Evolutionary conservation across 2,888 invertebrate genomes (phyloP).

Genomic region (Dolichomitus sp.): DNA sequence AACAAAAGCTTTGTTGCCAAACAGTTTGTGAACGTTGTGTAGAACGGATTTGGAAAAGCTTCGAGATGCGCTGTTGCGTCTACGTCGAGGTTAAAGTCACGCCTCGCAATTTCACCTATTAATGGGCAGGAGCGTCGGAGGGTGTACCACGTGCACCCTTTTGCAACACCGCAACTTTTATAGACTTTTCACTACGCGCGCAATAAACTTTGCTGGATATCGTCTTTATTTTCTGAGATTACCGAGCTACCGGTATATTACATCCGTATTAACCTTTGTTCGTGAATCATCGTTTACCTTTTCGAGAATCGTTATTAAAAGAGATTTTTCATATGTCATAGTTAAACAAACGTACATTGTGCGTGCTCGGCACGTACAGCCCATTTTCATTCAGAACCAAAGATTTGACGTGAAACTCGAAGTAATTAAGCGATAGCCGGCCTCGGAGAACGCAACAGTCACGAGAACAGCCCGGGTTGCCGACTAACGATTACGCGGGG

Average conservation of each 20-base stretch:
- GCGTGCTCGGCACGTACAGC: neutral
- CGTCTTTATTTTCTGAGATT: constrained; percentile 20
- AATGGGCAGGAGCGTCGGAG: constrained; percentile 56
- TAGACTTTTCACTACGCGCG: constrained; percentile 17
- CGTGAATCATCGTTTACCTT: neutral
- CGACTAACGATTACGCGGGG: constrained; percentile 52
- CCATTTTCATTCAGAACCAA: constrained; percentile 2
- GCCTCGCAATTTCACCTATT: constrained; percentile 69
- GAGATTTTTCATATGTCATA: neutral
- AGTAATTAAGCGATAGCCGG: constrained; percentile 36
- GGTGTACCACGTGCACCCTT: constrained; percentile 41
- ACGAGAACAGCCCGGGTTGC: constrained; percentile 30
- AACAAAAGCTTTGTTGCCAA: neutral
- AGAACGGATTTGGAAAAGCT: neutral
- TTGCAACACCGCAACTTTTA: constrained; percentile 2
- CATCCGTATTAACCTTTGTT: neutral
- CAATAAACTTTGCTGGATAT: constrained; percentile 40
- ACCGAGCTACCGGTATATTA: neutral
- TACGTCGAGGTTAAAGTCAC: constrained; percentile 40
- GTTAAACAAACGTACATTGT: neutral
- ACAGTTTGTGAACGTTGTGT: neutral
- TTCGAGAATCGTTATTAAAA: neutral
- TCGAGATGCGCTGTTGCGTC: constrained; percentile 4
- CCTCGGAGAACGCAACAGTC: constrained; percentile 27
- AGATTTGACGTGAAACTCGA: constrained; percentile 26